Percentiles rank a stretch among this genome's conserved stretches.
Conservation (phyloP, 2,888 invertebrate species). For the Caenorhabditis japonica region DNA sequence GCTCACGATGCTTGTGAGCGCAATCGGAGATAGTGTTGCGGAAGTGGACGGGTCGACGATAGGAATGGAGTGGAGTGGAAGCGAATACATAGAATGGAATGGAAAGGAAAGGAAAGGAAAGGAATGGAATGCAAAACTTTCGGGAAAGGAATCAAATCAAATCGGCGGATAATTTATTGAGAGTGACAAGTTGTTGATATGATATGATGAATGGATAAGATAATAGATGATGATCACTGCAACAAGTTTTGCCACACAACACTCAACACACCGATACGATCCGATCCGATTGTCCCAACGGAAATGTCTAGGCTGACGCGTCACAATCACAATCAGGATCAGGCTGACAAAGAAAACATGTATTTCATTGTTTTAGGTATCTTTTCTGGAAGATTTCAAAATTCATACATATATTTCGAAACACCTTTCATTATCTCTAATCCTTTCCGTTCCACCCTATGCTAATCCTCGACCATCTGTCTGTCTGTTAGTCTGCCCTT, state of each 20-base stretch:
- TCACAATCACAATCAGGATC: too few relatives aligned
- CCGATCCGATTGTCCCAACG: too few relatives aligned
- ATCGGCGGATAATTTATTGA: constrained; percentile 12
- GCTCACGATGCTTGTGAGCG: constrained; percentile 12
- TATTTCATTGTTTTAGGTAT: too few relatives aligned
- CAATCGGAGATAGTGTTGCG: not conserved
- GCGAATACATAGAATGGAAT: not conserved
- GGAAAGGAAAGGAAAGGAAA: not conserved
- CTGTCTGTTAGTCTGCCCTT: constrained; percentile 4
- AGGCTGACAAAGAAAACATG: too few relatives aligned
- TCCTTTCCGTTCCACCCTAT: not conserved
- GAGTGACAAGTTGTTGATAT: constrained; percentile 26
- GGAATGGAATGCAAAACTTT: not conserved
- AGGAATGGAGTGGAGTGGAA: not conserved
- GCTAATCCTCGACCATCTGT: not conserved
- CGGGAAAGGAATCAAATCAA: not conserved
- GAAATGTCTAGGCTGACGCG: too few relatives aligned
- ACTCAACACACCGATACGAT: too few relatives aligned
- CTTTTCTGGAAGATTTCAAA: too few relatives aligned
- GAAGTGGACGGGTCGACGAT: too few relatives aligned
- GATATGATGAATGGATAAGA: constrained; percentile 22
- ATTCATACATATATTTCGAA: too few relatives aligned
- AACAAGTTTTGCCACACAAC: too few relatives aligned
- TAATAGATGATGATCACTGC: not conserved
- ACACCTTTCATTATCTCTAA: not conserved